A percentile compares a stretch with the other conserved stretches of the same genome.
Evolutionary conservation across 2,797 vertebrate species (phyloP).

Genomic region (Cryptoprocta ferox): DNA sequence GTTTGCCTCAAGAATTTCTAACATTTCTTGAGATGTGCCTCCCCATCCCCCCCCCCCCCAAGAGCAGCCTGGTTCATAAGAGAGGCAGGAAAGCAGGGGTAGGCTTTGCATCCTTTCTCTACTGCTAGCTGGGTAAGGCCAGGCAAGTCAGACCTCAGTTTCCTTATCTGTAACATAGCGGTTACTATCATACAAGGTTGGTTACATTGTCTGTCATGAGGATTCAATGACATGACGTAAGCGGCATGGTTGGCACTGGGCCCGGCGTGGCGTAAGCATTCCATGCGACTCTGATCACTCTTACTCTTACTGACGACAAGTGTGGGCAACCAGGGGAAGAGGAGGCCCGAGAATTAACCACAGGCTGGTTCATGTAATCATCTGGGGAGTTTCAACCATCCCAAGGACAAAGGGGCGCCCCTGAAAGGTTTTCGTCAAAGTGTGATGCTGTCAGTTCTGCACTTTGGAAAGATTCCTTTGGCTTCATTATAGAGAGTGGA

Average conservation of each 20-base stretch:
- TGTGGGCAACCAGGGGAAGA: background rate
- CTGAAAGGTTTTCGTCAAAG: background rate
- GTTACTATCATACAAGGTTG: background rate
- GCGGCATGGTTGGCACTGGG: fast-evolving
- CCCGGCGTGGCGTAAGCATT: background rate
- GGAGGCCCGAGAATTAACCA: background rate
- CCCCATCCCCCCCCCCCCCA: fast-evolving
- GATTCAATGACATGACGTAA: background rate
- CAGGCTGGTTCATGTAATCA: background rate
- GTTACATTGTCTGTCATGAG: too few species aligned
- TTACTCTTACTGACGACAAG: background rate
- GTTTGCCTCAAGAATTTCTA: background rate
- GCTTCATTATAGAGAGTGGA: background rate
- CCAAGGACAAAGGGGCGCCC: background rate
- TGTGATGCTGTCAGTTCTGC: background rate
- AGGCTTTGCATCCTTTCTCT: background rate
- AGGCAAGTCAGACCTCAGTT: background rate
- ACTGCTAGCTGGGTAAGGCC: background rate
- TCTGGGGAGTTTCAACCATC: background rate
- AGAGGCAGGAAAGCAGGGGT: background rate
- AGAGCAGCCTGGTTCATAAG: background rate
- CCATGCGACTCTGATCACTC: fast-evolving
- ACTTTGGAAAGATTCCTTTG: background rate
- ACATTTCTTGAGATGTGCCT: too few species aligned
- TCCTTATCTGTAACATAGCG: background rate